Evolutionary conservation across 2,113 vertebrate genomes (phyloP).

Genomic region (Glareola pratincola): DNA sequence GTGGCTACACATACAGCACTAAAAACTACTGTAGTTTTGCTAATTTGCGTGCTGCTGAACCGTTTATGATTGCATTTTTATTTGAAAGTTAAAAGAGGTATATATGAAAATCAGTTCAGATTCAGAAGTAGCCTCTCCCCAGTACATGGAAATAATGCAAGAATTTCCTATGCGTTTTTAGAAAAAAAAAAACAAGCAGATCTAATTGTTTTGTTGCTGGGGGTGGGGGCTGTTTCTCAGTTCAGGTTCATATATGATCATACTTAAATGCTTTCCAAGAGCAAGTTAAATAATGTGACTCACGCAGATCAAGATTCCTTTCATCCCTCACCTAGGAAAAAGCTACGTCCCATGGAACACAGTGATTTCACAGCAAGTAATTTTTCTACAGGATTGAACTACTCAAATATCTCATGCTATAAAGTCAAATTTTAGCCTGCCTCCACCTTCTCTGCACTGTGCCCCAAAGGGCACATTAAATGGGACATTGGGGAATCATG

Average conservation of each 20-base stretch:
- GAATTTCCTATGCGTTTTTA: background rate
- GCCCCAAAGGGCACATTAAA: background rate
- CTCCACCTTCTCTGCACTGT: background rate
- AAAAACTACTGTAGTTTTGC: background rate
- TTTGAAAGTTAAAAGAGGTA: background rate
- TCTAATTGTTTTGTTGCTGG: background rate
- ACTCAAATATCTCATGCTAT: background rate
- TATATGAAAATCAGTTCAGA: background rate
- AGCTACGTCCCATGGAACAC: background rate
- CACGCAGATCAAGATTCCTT: background rate
- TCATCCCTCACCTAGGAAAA: background rate
- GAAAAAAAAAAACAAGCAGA: background rate
- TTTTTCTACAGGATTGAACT: background rate
- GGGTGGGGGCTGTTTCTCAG: background rate
- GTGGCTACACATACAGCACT: background rate
- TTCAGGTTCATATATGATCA: background rate
- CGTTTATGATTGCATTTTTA: background rate
- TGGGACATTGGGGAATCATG: accelerated
- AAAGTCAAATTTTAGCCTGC: background rate
- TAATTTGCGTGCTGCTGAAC: background rate
- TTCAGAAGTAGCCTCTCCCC: background rate
- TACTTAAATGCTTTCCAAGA: background rate
- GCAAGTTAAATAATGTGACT: background rate
- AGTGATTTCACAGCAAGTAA: background rate
- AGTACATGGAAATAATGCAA: background rate